These are phyloP conservation scores for Bucorvus abyssinicus DNA, from an alignment of 2,797 vertebrate genomes.

Conservation along the genomic window DNA sequence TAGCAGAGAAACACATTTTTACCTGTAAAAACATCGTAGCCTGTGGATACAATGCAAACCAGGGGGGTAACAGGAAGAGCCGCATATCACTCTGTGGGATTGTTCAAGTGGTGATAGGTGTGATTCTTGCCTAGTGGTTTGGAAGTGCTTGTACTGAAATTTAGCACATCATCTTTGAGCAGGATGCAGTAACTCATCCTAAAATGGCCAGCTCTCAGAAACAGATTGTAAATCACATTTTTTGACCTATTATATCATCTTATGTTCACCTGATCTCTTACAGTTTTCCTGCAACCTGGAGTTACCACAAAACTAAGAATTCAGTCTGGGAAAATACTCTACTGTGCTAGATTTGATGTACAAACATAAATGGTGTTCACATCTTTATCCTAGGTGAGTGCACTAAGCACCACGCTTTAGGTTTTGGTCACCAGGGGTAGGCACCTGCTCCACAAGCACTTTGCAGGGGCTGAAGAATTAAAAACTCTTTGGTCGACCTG, in stretches of 20 bases:
- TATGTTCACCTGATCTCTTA: background rate
- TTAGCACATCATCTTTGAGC: background rate
- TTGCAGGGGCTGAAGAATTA: background rate
- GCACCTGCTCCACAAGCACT: accelerated
- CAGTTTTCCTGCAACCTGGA: background rate
- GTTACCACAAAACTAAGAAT: background rate
- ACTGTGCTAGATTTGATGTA: background rate
- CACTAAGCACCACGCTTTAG: background rate
- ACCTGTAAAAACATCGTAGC: background rate
- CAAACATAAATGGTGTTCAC: background rate
- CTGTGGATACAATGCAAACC: background rate
- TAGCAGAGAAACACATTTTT: background rate
- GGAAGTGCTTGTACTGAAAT: background rate
- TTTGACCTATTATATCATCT: background rate
- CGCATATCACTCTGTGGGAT: background rate
- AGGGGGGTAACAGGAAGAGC: background rate
- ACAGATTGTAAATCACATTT: background rate
- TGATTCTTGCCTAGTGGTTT: background rate
- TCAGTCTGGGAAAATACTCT: background rate
- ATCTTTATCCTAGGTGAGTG: background rate
- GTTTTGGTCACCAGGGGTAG: background rate
- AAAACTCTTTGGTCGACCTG: background rate
- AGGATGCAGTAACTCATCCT: background rate
- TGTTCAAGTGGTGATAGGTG: background rate
- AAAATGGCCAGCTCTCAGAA: background rate